Conservation (phyloP, 2,113 vertebrate genomes). For the Cricetomys ansorgei region DNA sequence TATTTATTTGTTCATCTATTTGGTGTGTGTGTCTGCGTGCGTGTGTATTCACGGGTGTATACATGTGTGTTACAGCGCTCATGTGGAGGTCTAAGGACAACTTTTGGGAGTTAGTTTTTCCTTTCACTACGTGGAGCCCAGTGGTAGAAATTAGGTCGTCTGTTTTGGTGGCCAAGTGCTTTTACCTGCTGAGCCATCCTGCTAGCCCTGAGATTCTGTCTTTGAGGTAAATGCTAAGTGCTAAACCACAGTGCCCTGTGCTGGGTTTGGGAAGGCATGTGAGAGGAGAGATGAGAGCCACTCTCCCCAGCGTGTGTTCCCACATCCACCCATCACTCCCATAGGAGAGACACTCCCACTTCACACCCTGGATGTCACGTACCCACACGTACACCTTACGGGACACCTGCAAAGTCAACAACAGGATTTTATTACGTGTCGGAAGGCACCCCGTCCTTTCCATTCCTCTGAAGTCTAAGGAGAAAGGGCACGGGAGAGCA, state of each 20-base stretch:
- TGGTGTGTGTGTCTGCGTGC: not conserved
- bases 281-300: not conserved
- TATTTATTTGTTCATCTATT: not conserved
- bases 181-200: not conserved
- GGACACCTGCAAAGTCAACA: not conserved
- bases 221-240: not conserved
- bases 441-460: not conserved
- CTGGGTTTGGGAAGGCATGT: not conserved
- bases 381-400: too few relatives aligned
- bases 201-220: not conserved
- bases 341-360: not conserved
- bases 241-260: not conserved
- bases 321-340: not conserved
- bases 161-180: not conserved
- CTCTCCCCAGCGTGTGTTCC: fast-evolving
- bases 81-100: not conserved
- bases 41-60: not conserved
- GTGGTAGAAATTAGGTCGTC: not conserved
- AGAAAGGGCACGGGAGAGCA: not conserved
- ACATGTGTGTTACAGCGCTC: not conserved
- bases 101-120: not conserved
- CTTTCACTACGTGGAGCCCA: not conserved
- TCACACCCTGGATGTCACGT: not conserved
- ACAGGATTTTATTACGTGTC: not conserved
- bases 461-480: not conserved